Conservation (phyloP, 1,140 invertebrate genomes). For the Antheraea pernyi region DNA sequence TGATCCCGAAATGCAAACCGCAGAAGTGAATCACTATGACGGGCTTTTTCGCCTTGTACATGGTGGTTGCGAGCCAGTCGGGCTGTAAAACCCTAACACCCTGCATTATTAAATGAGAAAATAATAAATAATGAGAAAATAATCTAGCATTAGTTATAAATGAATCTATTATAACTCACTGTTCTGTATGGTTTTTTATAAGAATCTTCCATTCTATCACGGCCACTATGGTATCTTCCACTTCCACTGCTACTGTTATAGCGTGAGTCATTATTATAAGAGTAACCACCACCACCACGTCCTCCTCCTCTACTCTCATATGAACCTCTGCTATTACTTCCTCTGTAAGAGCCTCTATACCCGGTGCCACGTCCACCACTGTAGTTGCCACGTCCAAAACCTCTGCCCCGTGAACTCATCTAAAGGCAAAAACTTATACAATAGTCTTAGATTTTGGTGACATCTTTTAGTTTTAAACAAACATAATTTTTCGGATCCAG, state of each 20-base stretch:
- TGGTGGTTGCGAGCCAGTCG: too few species aligned
- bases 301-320: conserved; percentile 63
- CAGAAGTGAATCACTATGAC: too few species aligned
- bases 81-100: too few species aligned
- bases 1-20: too few species aligned
- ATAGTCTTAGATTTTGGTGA: too few species aligned
- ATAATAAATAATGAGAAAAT: not conserved
- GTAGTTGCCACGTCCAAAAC: conserved; percentile 62
- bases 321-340: conserved; percentile 55
- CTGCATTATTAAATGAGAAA: too few species aligned
- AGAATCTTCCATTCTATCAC: conserved; percentile 72
- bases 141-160: not conserved
- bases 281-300: conserved; percentile 46
- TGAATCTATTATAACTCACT: conserved; percentile 45
- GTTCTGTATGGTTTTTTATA: conserved; percentile 76
- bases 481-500: too few species aligned
- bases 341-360: conserved; percentile 65
- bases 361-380: conserved; percentile 55
- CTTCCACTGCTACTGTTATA: conserved; percentile 57
- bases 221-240: conserved; percentile 54
- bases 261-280: conserved; percentile 61
- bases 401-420: conserved; percentile 73
- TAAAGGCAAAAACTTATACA: conserved; percentile 19
- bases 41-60: too few species aligned
- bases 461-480: too few species aligned